Conservation (phyloP, 2,888 invertebrate genomes). For the Hypselothyrea guttata region DNA sequence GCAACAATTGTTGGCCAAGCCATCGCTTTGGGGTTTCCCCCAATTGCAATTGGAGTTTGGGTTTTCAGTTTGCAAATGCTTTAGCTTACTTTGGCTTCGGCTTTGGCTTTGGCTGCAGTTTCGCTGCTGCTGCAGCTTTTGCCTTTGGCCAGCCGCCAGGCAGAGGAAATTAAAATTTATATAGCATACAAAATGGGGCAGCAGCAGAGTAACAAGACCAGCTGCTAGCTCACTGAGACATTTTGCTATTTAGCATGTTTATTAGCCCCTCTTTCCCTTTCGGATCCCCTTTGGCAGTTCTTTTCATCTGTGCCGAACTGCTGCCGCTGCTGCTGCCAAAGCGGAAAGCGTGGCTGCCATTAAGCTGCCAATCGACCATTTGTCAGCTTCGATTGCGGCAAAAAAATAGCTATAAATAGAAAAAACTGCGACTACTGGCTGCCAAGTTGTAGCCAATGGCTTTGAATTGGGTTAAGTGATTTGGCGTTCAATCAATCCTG, state of each 20-base stretch:
- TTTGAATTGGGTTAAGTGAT: conserved; percentile 73
- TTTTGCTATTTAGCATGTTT: conserved; percentile 65
- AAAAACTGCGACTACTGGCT: conserved; percentile 43
- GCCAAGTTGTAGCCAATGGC: conserved; percentile 67
- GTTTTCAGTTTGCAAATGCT: conserved; percentile 13
- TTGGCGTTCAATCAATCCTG: conserved; percentile 67
- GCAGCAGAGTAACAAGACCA: conserved; percentile 51
- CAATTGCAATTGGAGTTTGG: conserved; percentile 24
- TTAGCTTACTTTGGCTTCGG: conserved; percentile 35
- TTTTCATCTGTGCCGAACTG: conserved; percentile 9
- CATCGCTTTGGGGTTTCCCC: conserved; percentile 53
- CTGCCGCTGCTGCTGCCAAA: conserved; percentile 47
- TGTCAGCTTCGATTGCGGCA: conserved; percentile 62
- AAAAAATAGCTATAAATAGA: conserved; percentile 18
- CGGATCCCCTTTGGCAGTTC: background rate
- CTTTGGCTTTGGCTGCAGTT: conserved; percentile 14
- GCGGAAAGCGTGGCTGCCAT: conserved; percentile 68
- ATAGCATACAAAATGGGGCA: conserved; percentile 49
- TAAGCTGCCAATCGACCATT: conserved; percentile 74
- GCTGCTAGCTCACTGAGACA: conserved; percentile 44
- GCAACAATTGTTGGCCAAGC: conserved; percentile 68
- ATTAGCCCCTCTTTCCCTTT: conserved; percentile 30
- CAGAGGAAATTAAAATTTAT: conserved; percentile 72
- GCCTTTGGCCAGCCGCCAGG: conserved; percentile 59
- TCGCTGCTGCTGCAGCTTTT: conserved; percentile 1